A percentile compares a stretch with the other conserved stretches of the same genome.
Evolutionary conservation across 2,797 vertebrate species (phyloP).

Genomic region (Schizopygopsis malacanthus): DNA sequence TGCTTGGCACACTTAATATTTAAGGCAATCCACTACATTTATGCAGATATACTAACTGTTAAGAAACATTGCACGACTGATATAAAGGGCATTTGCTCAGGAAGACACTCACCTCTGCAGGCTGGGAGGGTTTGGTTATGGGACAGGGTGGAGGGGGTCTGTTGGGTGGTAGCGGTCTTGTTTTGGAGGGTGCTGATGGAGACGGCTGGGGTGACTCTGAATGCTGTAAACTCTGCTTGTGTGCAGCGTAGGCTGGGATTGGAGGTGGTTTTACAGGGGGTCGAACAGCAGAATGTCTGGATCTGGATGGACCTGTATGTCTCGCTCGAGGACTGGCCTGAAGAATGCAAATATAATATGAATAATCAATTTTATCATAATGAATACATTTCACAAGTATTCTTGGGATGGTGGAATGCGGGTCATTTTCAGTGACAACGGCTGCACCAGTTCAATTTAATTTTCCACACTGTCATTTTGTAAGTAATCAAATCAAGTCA

Average conservation of each 20-base stretch:
- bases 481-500: not conserved
- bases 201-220: slow-evolving; percentile 23
- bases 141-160: slow-evolving; percentile 90
- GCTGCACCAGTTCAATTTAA: not conserved
- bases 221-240: slow-evolving; percentile 37
- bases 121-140: slow-evolving; percentile 70
- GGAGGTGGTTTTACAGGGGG: slow-evolving; percentile 75
- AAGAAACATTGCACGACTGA: not conserved
- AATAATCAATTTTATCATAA: not conserved
- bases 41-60: not conserved
- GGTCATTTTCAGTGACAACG: not conserved
- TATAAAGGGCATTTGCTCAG: not conserved
- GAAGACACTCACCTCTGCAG: slow-evolving; percentile 76
- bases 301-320: slow-evolving; percentile 61
- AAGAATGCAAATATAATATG: slow-evolving; percentile 28
- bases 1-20: not conserved
- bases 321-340: slow-evolving; percentile 60
- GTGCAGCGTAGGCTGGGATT: slow-evolving; percentile 61
- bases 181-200: slow-evolving; percentile 31
- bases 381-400: not conserved
- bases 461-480: not conserved
- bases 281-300: slow-evolving; percentile 63
- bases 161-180: slow-evolving; percentile 78
- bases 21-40: not conserved
- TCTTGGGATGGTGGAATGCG: not conserved